Conservation (phyloP, 64 coral and sea anemone species). For the Hydrozoanthus tunicans region DNA sequence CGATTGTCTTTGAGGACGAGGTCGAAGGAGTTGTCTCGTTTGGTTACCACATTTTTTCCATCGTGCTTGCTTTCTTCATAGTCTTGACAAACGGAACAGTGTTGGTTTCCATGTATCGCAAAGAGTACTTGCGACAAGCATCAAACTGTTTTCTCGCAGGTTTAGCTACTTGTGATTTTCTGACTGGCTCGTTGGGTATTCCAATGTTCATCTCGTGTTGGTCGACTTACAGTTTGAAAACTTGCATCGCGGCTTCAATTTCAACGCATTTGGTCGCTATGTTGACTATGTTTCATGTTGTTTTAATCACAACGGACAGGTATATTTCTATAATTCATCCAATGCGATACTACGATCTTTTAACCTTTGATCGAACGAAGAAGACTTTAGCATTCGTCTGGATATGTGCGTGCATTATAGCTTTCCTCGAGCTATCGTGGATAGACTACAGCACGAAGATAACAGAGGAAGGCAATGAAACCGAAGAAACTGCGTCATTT, state of each 20-base stretch:
- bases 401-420: neutral
- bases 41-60: neutral
- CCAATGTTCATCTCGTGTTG: neutral
- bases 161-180: conserved; percentile 12
- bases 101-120: neutral
- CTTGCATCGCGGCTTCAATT: neutral
- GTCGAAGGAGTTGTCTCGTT: neutral
- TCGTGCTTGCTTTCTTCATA: neutral
- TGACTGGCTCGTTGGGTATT: conserved; percentile 40
- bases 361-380: conserved; percentile 8
- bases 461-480: neutral
- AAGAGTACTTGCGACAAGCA: neutral
- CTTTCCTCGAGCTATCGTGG: neutral
- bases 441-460: neutral
- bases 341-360: conserved; percentile 38
- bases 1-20: neutral
- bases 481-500: neutral
- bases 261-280: neutral
- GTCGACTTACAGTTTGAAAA: neutral
- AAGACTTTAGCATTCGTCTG: neutral
- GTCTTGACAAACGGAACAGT: conserved; percentile 12
- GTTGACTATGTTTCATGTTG: conserved; percentile 17
- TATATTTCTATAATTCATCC: conserved; percentile 15
- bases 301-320: conserved; percentile 21
- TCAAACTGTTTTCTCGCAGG: conserved; percentile 33